These are phyloP conservation scores for Zaprionus ghesquierei DNA, from an alignment of 1,140 invertebrate species.

Conservation along the genomic window DNA sequence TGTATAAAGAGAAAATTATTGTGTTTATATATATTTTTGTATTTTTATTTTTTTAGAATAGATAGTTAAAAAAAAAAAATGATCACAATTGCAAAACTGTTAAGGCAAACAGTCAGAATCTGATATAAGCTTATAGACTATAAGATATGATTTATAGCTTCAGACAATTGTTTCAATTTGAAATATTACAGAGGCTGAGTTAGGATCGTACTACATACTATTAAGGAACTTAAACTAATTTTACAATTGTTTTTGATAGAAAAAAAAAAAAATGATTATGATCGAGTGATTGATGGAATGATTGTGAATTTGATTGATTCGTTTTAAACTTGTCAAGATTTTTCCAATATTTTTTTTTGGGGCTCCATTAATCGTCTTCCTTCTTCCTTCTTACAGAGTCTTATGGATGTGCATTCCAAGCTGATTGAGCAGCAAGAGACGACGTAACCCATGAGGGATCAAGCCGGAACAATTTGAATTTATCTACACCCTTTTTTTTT, in stretches of 20 bases:
- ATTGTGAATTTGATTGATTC: not conserved
- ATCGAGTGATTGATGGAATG: not conserved
- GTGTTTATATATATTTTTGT: not conserved
- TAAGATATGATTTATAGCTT: too few relatives aligned
- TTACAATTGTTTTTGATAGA: not conserved
- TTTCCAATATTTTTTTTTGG: not conserved
- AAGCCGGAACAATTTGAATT: not conserved
- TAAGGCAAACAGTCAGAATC: not conserved
- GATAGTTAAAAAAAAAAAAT: not conserved
- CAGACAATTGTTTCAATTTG: not conserved
- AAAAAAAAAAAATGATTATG: too few relatives aligned
- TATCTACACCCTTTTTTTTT: not conserved
- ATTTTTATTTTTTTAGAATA: not conserved
- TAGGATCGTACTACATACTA: not conserved
- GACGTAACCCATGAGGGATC: conserved; percentile 2
- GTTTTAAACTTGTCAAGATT: not conserved
- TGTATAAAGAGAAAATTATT: not conserved
- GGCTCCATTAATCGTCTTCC: not conserved
- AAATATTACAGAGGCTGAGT: too few relatives aligned
- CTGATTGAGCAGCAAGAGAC: conserved; percentile 66
- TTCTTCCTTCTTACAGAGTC: conserved; percentile 57
- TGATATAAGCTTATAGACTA: not conserved
- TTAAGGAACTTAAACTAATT: not conserved
- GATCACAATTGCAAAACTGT: not conserved
- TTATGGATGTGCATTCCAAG: conserved; percentile 76